Conservation (phyloP, 2,888 invertebrate species). For the Tenthredo scrophulariae region DNA sequence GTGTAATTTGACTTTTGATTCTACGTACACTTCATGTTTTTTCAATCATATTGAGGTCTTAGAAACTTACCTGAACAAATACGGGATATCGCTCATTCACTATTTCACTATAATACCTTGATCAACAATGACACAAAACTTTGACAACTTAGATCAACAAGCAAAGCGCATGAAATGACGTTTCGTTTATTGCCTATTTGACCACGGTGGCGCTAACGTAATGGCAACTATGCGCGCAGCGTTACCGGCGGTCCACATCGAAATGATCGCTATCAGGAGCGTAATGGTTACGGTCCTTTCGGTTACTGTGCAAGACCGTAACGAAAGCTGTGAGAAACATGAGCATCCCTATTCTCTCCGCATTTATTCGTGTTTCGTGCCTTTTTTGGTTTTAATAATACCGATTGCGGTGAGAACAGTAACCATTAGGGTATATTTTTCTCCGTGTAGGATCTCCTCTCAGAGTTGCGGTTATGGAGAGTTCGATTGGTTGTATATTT, state of each 20-base stretch:
- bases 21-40: too few relatives aligned
- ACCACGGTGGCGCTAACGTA: background rate
- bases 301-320: background rate
- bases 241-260: background rate
- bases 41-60: too few relatives aligned
- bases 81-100: too few relatives aligned
- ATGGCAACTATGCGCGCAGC: background rate
- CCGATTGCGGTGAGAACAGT: background rate
- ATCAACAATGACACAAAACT: too few relatives aligned
- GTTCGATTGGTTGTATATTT: too few relatives aligned
- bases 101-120: too few relatives aligned
- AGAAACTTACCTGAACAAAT: too few relatives aligned
- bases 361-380: background rate
- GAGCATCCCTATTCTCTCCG: background rate
- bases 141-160: too few relatives aligned
- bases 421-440: background rate
- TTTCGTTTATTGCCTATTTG: background rate
- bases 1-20: too few relatives aligned
- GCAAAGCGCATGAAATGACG: background rate
- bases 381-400: background rate
- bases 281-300: slow-evolving; percentile 4
- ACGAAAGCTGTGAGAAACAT: background rate
- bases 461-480: too few relatives aligned
- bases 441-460: background rate
- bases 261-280: background rate